A percentile compares a stretch with the other conserved stretches of the same genome.
phyloP scores from a whole-genome alignment of 1,140 invertebrate species.

The Neodiprion virginianus region DNA sequence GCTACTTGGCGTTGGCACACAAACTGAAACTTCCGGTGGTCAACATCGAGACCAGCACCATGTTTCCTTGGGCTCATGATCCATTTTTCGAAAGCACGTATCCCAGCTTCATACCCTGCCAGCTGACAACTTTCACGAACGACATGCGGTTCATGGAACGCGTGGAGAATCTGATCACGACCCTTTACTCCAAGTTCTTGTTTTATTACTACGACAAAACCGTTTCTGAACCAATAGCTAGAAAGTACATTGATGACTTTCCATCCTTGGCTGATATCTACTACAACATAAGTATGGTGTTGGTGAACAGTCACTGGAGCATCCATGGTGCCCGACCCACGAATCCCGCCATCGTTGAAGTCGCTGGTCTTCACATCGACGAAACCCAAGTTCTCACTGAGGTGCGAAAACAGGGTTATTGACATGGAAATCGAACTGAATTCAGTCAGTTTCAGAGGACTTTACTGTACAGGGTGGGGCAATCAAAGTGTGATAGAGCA shows the following conservation, averaged over 20 bases:
- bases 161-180: constrained; percentile 34
- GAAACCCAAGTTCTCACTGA: constrained; percentile 15
- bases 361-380: constrained; percentile 57
- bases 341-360: constrained; percentile 52
- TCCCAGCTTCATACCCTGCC: neutral
- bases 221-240: constrained; percentile 19
- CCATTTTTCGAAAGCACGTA: neutral
- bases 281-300: constrained; percentile 44
- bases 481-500: too few species aligned
- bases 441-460: neutral
- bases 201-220: neutral
- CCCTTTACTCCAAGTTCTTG: constrained; percentile 11
- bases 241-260: constrained; percentile 63
- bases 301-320: constrained; percentile 56
- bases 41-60: neutral
- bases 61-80: neutral
- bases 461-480: neutral
- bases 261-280: constrained; percentile 67
- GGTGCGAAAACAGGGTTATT: neutral
- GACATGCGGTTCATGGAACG: constrained; percentile 43
- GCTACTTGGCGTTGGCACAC: neutral
- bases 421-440: neutral
- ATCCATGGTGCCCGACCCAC: constrained; percentile 49
- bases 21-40: neutral
- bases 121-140: neutral